A percentile compares a stretch with the other conserved stretches of the same genome.
Evolutionary conservation across 2,797 vertebrate species (phyloP).

Genomic region (Channa striata): DNA sequence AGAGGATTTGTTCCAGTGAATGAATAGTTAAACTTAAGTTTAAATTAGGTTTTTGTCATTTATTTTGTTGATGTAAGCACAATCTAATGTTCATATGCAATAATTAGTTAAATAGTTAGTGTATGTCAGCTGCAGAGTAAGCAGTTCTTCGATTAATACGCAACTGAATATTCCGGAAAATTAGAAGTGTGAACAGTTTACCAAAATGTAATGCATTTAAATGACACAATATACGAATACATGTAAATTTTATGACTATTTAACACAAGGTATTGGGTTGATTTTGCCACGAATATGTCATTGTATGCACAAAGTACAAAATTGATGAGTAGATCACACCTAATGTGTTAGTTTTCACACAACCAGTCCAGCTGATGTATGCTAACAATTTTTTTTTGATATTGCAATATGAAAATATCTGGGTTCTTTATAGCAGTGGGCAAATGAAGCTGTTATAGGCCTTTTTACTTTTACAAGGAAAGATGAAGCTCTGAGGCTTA

Average conservation of each 20-base stretch:
- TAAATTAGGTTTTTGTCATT: too few species aligned
- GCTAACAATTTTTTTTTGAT: not conserved
- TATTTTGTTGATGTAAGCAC: too few species aligned
- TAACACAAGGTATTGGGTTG: not conserved
- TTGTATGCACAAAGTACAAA: not conserved
- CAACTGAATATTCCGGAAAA: not conserved
- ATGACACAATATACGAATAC: not conserved
- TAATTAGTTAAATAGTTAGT: too few species aligned
- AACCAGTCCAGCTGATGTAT: not conserved
- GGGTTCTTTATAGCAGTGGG: not conserved
- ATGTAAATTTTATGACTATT: not conserved
- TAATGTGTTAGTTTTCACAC: slow-evolving; percentile 10
- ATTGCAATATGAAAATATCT: not conserved
- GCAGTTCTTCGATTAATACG: too few species aligned
- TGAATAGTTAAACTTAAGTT: too few species aligned
- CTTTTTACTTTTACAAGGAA: too few species aligned
- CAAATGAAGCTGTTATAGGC: too few species aligned
- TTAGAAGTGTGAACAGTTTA: not conserved
- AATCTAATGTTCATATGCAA: too few species aligned
- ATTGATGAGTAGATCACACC: slow-evolving; percentile 8
- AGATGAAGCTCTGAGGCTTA: not conserved
- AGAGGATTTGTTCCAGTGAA: too few species aligned
- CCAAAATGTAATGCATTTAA: not conserved
- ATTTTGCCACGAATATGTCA: not conserved
- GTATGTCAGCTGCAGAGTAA: too few species aligned